phyloP scores from a whole-genome alignment of 92 coral and sea anemone genomes.

The Blastomussa wellsi region DNA sequence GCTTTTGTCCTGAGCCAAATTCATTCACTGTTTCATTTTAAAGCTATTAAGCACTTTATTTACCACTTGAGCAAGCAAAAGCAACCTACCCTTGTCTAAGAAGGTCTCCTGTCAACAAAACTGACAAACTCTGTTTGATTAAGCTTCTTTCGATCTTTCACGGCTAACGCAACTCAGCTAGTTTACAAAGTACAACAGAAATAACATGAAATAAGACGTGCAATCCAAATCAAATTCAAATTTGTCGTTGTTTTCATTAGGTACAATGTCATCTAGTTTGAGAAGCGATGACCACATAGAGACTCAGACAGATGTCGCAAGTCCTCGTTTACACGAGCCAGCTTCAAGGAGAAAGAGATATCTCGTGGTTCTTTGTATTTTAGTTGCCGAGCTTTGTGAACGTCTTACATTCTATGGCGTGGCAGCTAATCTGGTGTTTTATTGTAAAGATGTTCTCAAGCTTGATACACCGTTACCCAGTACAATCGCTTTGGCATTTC shows the following conservation, averaged over 20 bases:
- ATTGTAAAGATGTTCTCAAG: slow-evolving; percentile 46
- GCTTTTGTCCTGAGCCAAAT: no score
- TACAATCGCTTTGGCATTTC: slow-evolving; percentile 61
- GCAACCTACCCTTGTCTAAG: neutral
- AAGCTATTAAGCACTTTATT: neutral
- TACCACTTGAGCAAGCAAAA: neutral
- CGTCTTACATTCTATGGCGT: slow-evolving; percentile 81
- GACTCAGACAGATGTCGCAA: neutral
- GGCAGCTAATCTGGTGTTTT: slow-evolving; percentile 70
- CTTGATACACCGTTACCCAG: slow-evolving; percentile 64
- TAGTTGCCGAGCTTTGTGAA: slow-evolving; percentile 67
- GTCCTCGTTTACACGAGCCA: neutral
- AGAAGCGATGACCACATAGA: neutral
- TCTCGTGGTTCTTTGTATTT: slow-evolving; percentile 44
- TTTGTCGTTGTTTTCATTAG: neutral
- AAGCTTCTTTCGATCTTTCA: no score
- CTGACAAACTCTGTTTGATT: no score
- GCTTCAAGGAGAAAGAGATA: neutral
- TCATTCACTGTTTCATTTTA: neutral
- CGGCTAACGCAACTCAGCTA: no score
- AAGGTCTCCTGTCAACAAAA: no score
- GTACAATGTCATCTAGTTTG: neutral
- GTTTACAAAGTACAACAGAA: neutral
- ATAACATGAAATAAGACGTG: no score
- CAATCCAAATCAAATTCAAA: neutral